phyloP scores from a whole-genome alignment of 2,797 vertebrate genomes.

The Periophthalmus magnuspinnatus region DNA sequence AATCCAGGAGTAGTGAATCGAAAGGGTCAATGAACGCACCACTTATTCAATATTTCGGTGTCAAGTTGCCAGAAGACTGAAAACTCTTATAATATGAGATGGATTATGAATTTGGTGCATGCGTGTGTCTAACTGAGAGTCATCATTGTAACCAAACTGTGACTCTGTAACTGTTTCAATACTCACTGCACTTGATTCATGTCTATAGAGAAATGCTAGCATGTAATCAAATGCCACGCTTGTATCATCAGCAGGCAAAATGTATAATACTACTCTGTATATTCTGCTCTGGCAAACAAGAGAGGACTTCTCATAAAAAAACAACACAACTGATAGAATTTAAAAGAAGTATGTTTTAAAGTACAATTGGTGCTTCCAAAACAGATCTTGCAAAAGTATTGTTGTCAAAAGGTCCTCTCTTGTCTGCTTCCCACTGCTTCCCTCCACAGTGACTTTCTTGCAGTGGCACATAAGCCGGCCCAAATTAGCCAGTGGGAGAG shows the following conservation, averaged over 20 bases:
- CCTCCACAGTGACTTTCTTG: conserved; percentile 36
- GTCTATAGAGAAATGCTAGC: conserved; percentile 38
- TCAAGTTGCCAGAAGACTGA: conserved; percentile 1
- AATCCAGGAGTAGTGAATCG: conserved; percentile 5
- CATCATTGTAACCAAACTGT: conserved; percentile 36
- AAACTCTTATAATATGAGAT: conserved; percentile 5
- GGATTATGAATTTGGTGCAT: conserved; percentile 7
- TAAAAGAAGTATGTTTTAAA: neutral
- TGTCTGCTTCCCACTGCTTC: conserved; percentile 33
- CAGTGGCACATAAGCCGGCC: conserved; percentile 21
- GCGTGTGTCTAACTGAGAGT: conserved; percentile 25
- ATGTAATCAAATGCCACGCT: conserved; percentile 47
- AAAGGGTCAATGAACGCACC: conserved; percentile 3
- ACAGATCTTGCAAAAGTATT: neutral
- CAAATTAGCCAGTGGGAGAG: conserved; percentile 22
- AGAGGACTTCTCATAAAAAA: conserved; percentile 38
- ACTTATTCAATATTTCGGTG: neutral
- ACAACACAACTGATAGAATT: neutral
- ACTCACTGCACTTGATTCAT: conserved; percentile 37
- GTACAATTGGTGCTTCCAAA: conserved; percentile 2
- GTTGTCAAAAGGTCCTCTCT: conserved; percentile 43
- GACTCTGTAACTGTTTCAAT: conserved; percentile 23
- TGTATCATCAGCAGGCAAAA: conserved; percentile 35
- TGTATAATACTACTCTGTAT: conserved; percentile 30
- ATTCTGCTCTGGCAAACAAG: conserved; percentile 39